Evolutionary conservation across 2,797 vertebrate species (phyloP), one percentile per base, ranked within the genome.

Genomic region (Sebastes oblongus): DNA sequence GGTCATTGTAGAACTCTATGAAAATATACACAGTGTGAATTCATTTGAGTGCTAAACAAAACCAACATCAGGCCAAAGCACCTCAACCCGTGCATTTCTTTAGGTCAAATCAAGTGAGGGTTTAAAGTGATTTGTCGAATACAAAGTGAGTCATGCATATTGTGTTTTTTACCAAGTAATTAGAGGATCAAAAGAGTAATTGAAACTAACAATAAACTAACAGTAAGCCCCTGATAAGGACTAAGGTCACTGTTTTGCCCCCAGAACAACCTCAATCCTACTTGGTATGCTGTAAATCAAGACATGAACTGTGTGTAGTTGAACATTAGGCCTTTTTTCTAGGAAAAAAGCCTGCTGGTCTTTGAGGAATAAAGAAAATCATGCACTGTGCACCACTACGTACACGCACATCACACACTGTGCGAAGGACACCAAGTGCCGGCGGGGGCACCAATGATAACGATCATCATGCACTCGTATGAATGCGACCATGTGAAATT

Each of bases 161-260:
- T 29, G 20, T 8, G 2, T 46, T 14, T 14, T 39, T 62, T 56
- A 65, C 24, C 6, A 42, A 24, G 14, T 36, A 60, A 50, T 72
- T 4, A 46, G 46, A 68, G 20, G 11, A 65, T 60, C 14, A 34
- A 69, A 50, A 46, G 71, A 72, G 56, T 60, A 13, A 75, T 50
- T 20, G 39, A 75, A 80, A 59, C 24, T 16, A 36, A 62, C 60
- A 77, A 36, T 25, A 50, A 24, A 11, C 50, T 50, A 70, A 70
- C 62, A 29, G n/a, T 12, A 50, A 69, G 8, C 5, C 30, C 5
- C 18, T 64, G 11, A 75, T 55, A 32, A 60, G 5, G 66, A 56
- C 25, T 46, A 16, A 72, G 59, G 78, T 82, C 77, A 61, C 55
- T 50, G 59, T 58, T 76, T 72, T 70, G 5, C 55, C 36, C 27